Evolutionary conservation across 2,113 vertebrate genomes (phyloP), one percentile per base, ranked within the genome.

Genomic region (Orycteropus afer): DNA sequence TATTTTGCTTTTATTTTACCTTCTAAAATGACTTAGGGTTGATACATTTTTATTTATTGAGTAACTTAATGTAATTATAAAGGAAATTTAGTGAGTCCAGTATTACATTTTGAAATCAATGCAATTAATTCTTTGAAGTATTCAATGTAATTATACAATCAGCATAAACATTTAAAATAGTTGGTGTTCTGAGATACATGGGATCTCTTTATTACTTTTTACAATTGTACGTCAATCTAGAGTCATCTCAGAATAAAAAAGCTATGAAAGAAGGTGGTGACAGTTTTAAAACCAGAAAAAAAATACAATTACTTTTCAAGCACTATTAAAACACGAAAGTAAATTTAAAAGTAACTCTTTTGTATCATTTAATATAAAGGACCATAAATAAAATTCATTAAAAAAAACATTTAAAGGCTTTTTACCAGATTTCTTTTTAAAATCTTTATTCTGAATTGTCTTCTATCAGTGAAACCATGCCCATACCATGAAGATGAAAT

Each of bases 161-260:
- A 96, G 27, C 84, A 69, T 37, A 92, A 93, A 32, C n/a, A 95
- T 71, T 93, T 78, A 94, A 95, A 87, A 76, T 47, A 91, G 67
- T 22, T 73, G n/a, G 29, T 63, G 9, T 77, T 57, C 55, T 0
- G 15, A 29, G 27, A 7, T 71, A 94, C 32, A 29, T 29, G 20
- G 23, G 18, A n/a, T 65, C 27, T 57, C 53, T 57, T 7, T 77
- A 86, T 59, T 67, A 78, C 25, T 89, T 95, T 32, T 85, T 82
- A 57, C 5, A 94, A 78, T 25, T 78, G 29, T 37, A 29, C 37
- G 29, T 83, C 51, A 45, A 73, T 63, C 84, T 85, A 67, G 69
- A 90, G 55, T 13, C 69, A 90, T 73, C 29, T 86, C 37, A 82
- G 86, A 73, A 87, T 71, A 49, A 81, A 84, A 78, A 93, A 23